Conservation (phyloP, 2,888 invertebrate species). For the Endomychus coccineus region DNA sequence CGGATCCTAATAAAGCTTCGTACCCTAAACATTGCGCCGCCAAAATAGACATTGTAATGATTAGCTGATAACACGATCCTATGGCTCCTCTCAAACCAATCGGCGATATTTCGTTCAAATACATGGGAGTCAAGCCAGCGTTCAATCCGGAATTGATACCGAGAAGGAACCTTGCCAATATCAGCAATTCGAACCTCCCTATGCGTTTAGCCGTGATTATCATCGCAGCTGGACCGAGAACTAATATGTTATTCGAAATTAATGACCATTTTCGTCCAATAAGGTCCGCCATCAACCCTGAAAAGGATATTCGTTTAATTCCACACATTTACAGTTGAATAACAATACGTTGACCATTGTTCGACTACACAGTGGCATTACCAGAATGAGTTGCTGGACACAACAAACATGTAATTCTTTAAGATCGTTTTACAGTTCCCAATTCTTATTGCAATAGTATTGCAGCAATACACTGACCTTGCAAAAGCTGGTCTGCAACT, state of each 20-base stretch:
- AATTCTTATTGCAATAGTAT: no score
- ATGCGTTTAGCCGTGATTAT: constrained; percentile 58
- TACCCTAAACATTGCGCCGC: constrained; percentile 71
- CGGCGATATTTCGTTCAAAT: constrained; percentile 82
- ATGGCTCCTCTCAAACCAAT: constrained; percentile 74
- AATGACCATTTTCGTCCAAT: constrained; percentile 63
- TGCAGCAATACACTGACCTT: no score
- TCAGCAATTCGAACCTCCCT: constrained; percentile 67
- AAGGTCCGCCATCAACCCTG: constrained; percentile 55
- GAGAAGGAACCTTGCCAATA: constrained; percentile 67
- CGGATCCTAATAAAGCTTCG: constrained; percentile 62
- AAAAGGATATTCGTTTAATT: no score
- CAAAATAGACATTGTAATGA: constrained; percentile 80
- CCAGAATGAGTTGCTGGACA: no score
- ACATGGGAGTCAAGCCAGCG: constrained; percentile 78
- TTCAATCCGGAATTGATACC: constrained; percentile 79
- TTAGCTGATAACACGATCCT: constrained; percentile 81
- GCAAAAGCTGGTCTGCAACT: no score
- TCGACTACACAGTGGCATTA: no score
- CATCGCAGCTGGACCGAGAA: constrained; percentile 55
- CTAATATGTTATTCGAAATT: constrained; percentile 29
- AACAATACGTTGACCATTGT: no score
- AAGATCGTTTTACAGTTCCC: no score
- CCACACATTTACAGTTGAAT: no score
- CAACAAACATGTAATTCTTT: no score